phyloP scores from a whole-genome alignment of 2,888 invertebrate species.

The Phortica magna region DNA sequence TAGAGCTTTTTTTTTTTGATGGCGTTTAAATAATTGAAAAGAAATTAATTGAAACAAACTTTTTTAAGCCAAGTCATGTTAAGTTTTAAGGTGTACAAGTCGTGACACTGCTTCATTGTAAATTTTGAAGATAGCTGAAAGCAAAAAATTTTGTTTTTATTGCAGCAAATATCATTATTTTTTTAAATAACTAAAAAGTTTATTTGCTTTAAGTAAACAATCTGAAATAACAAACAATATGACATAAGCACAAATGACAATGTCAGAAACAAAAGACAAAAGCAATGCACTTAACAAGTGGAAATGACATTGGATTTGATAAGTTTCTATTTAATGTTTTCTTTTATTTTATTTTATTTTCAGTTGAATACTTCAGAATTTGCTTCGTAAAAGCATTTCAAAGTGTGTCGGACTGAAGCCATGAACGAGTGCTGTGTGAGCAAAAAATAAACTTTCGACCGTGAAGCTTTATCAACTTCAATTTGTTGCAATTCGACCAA shows the following conservation, averaged over 20 bases:
- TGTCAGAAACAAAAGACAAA: neutral
- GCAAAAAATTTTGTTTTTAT: no score
- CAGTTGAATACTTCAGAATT: neutral
- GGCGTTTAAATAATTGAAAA: slow-evolving; percentile 9
- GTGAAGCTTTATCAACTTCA: slow-evolving; percentile 43
- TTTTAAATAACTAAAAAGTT: no score
- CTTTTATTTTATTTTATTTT: slow-evolving; percentile 11
- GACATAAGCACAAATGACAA: neutral
- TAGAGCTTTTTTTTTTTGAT: neutral
- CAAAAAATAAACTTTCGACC: slow-evolving; percentile 5
- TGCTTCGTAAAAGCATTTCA: slow-evolving; percentile 58
- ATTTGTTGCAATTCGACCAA: slow-evolving; percentile 33
- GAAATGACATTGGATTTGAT: neutral
- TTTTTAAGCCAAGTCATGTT: neutral
- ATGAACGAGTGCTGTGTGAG: neutral
- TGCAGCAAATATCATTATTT: no score
- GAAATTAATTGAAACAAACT: slow-evolving; percentile 19
- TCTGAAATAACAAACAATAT: neutral
- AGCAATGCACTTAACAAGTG: neutral
- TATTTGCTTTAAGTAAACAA: neutral
- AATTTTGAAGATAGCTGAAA: no score
- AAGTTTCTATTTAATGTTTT: neutral
- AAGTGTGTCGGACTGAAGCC: slow-evolving; percentile 40
- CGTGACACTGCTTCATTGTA: no score
- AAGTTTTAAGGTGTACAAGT: no score